A percentile compares a stretch with the other conserved stretches of the same genome.
phyloP scores from a whole-genome alignment of 1,140 invertebrate genomes.

The Diuraphis noxia region DNA sequence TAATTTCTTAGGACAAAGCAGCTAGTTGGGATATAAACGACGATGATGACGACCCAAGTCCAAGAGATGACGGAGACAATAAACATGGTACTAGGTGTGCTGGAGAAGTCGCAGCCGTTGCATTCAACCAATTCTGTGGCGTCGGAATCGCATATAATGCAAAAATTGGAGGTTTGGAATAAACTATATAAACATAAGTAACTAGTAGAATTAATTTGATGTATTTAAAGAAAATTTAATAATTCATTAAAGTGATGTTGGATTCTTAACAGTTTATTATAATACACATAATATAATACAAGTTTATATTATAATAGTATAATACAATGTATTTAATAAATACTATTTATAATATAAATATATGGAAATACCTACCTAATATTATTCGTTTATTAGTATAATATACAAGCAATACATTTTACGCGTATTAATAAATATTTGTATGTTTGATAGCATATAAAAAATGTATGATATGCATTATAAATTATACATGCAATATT shows the following conservation, averaged over 20 bases:
- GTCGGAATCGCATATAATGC: slow-evolving; percentile 93
- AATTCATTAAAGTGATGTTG: neutral
- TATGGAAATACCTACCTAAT: neutral
- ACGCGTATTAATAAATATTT: neutral
- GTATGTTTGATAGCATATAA: neutral
- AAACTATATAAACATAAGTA: neutral
- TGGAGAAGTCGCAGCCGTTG: slow-evolving; percentile 89
- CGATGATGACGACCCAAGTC: slow-evolving; percentile 94
- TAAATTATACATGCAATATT: no score
- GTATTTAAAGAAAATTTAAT: neutral
- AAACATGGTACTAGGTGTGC: slow-evolving; percentile 92
- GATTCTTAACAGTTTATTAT: neutral
- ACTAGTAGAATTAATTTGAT: no score
- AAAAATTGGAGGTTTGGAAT: slow-evolving; percentile 81
- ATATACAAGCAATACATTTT: neutral
- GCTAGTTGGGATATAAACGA: slow-evolving; percentile 98
- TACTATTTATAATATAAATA: no score
- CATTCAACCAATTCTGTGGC: slow-evolving; percentile 90
- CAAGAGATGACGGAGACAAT: slow-evolving; percentile 90
- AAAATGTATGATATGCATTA: no score
- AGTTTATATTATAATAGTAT: no score
- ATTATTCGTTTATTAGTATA: neutral
- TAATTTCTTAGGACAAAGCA: slow-evolving; percentile 73
- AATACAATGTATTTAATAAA: no score
- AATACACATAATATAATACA: neutral